phyloP scores from a whole-genome alignment of 2,797 vertebrate genomes.

The Spondyliosoma cantharus region DNA sequence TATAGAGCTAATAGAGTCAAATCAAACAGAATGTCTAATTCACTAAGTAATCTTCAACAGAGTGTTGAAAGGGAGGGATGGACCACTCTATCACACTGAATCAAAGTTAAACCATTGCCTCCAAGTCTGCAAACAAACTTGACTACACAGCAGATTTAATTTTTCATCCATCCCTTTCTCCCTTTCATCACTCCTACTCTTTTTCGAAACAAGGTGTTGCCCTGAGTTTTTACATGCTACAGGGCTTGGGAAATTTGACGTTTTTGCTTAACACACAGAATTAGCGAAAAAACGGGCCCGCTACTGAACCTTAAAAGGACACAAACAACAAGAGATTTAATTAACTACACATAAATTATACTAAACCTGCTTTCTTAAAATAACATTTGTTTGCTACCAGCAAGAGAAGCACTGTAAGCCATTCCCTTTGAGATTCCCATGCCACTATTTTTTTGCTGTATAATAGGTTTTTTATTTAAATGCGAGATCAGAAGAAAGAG shows the following conservation, averaged over 20 bases:
- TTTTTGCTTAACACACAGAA: constrained; percentile 87
- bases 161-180: constrained; percentile 73
- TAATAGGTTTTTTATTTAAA: constrained; percentile 90
- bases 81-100: constrained; percentile 56
- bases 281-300: constrained; percentile 76
- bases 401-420: constrained; percentile 82
- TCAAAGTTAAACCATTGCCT: constrained; percentile 75
- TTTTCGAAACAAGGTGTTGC: constrained; percentile 77
- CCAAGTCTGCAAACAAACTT: constrained; percentile 77
- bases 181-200: constrained; percentile 69
- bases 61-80: constrained; percentile 35
- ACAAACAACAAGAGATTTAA: constrained; percentile 89
- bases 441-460: constrained; percentile 86
- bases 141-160: constrained; percentile 79
- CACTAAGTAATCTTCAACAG: constrained; percentile 48
- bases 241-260: constrained; percentile 80
- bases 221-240: constrained; percentile 73
- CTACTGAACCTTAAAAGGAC: constrained; percentile 82
- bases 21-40: constrained; percentile 76
- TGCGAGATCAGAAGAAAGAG: constrained; percentile 86
- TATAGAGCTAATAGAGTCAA: constrained; percentile 42
- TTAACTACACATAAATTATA: constrained; percentile 90
- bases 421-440: constrained; percentile 83
- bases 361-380: constrained; percentile 87
- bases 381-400: constrained; percentile 90